Conservation (phyloP, 1,140 invertebrate species). For the Theocolax elegans region DNA sequence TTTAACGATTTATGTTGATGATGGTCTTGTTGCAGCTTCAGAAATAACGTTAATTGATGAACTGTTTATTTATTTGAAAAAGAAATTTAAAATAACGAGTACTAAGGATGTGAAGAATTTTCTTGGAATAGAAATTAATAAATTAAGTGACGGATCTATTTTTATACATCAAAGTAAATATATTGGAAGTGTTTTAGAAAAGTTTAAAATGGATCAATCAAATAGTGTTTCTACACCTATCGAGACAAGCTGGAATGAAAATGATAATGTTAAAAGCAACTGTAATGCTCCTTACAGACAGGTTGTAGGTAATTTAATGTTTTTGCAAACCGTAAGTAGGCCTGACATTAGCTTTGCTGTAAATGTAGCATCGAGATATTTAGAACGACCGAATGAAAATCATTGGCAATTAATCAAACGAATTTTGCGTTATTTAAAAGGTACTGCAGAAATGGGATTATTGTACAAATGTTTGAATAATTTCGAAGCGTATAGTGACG, state of each 20-base stretch:
- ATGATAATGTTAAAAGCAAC: neutral
- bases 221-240: constrained; percentile 21
- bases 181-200: constrained; percentile 30
- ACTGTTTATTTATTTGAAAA: constrained; percentile 8
- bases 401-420: constrained; percentile 23
- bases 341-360: constrained; percentile 51
- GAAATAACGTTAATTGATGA: constrained; percentile 10
- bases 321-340: constrained; percentile 49
- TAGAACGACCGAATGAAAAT: constrained; percentile 19
- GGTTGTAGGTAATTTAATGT: constrained; percentile 52
- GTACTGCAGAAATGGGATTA: constrained; percentile 38
- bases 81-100: constrained; percentile 3
- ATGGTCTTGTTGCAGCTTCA: constrained; percentile 33
- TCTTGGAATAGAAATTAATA: constrained; percentile 21
- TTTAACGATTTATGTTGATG: constrained; percentile 36
- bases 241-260: neutral
- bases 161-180: constrained; percentile 36
- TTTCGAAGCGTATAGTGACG: constrained; percentile 28
- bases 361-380: constrained; percentile 22
- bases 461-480: constrained; percentile 9
- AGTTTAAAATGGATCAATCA: constrained; percentile 22
- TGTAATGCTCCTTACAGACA: constrained; percentile 44
- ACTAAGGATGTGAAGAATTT: constrained; percentile 12
- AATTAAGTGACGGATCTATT: constrained; percentile 24
- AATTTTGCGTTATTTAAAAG: constrained; percentile 28